Evolutionary conservation across 2,797 vertebrate species (phyloP), one percentile per base, ranked within the genome.

Genomic region (Rhyacichthys aspro): DNA sequence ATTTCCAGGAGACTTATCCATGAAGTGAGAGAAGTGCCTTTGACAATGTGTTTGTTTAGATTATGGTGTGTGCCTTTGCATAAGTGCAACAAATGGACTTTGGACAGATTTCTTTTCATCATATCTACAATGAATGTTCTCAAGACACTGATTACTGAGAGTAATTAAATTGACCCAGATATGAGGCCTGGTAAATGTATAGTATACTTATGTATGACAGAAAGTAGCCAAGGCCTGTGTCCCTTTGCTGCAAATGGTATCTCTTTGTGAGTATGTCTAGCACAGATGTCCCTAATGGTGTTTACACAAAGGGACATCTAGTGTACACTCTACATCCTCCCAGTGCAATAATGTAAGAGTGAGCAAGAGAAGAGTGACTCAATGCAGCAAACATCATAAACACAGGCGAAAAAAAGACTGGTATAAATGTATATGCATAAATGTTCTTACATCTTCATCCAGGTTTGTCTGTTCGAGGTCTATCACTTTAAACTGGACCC

Each of bases 381-480:
- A 60, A 38, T 16, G 45, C 34, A 50, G 45, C 34, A 50, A 17
- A 66, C 38, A 11, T 16, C 3, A 28, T 47, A 60, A 7, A 36
- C 15, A 56, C 11, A 55, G 41, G 17, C 18, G 11, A 33, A 55
- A 49, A 61, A 41, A 57, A 47, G 19, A 37, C 2, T 53, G 9
- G 10, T 16, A 12, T 55, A 23, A 5, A 34, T 32, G 2, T 38
- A 38, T 19, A 28, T 28, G 23, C 23, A 28, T 28, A 37, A 39
- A 34, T 58, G 19, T 39, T 83, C 95, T 95, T 88, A 98, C 96
- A 48, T 98, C 96, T 83, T 98, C 96, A 28, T 98, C 96, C 86
- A 98, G 83, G 82, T 87, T 97, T 0, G 96, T 98, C 77, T 96
- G 95, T 73, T 98, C 96, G 83, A 98, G 86, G 65, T 98, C 94